Conservation (phyloP, 2,797 vertebrate genomes). For the Galago senegalensis region DNA sequence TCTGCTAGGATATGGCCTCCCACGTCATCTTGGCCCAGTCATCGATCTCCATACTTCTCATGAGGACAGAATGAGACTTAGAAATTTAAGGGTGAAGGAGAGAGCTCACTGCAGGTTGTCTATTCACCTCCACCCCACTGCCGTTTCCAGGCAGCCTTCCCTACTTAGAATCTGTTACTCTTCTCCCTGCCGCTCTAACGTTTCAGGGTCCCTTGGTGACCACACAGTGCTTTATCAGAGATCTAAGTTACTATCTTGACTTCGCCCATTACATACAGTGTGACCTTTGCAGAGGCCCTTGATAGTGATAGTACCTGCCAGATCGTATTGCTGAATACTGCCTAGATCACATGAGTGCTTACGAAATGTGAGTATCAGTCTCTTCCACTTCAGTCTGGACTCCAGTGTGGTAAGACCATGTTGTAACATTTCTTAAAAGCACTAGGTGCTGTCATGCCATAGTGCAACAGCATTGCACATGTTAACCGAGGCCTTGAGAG, state of each 20-base stretch:
- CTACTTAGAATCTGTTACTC: background rate
- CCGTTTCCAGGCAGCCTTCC: background rate
- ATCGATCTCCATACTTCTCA: background rate
- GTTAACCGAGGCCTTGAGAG: background rate
- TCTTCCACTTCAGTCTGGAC: background rate
- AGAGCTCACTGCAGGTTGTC: background rate
- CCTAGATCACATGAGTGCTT: background rate
- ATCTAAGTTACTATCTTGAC: background rate
- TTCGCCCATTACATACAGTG: background rate
- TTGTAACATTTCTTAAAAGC: background rate
- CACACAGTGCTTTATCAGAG: background rate
- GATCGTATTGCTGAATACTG: background rate
- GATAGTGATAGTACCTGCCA: background rate
- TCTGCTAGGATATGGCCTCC: background rate
- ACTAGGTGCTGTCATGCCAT: too few relatives aligned
- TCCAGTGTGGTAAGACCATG: background rate
- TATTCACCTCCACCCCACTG: background rate
- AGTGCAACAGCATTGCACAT: too few relatives aligned
- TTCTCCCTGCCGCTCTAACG: background rate
- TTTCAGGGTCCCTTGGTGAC: background rate
- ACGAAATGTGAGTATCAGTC: background rate
- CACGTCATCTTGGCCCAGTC: background rate
- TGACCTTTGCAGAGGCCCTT: background rate
- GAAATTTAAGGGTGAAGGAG: background rate
- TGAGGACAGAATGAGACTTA: background rate